Evolutionary conservation across 2,797 vertebrate genomes (phyloP).

Genomic region (Mus caroli): DNA sequence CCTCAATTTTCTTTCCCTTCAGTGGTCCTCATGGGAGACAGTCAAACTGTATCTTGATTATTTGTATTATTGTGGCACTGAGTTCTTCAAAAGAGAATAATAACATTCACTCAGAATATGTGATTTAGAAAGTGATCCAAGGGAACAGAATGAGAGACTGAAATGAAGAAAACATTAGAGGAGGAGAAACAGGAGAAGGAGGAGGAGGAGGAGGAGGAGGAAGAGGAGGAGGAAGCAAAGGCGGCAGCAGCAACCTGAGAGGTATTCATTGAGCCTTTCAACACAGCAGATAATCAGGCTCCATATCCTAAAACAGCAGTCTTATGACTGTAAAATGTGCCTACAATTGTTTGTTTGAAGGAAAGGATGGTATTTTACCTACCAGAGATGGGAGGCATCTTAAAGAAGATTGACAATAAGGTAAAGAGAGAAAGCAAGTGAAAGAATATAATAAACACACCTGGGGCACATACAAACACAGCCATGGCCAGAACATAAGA

Average conservation of each 20-base stretch:
- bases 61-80: background rate
- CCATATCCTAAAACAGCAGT: background rate
- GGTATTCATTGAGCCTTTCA: background rate
- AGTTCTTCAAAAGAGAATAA: background rate
- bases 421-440: background rate
- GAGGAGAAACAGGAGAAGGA: no score
- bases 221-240: background rate
- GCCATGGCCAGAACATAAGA: background rate
- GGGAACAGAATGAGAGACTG: rapidly evolving
- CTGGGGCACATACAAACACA: background rate
- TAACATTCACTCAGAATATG: background rate
- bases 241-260: background rate
- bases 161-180: constrained; percentile 23
- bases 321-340: background rate
- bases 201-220: no score
- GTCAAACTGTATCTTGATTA: background rate
- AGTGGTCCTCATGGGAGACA: background rate
- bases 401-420: background rate
- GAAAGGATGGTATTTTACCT: background rate
- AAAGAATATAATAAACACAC: background rate
- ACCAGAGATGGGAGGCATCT: background rate
- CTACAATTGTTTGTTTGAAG: background rate
- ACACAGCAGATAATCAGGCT: background rate
- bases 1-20: background rate
- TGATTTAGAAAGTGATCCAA: background rate